These are phyloP conservation scores for Hystrix cristata DNA, from an alignment of 2,113 vertebrate species.

Conservation along the genomic window DNA sequence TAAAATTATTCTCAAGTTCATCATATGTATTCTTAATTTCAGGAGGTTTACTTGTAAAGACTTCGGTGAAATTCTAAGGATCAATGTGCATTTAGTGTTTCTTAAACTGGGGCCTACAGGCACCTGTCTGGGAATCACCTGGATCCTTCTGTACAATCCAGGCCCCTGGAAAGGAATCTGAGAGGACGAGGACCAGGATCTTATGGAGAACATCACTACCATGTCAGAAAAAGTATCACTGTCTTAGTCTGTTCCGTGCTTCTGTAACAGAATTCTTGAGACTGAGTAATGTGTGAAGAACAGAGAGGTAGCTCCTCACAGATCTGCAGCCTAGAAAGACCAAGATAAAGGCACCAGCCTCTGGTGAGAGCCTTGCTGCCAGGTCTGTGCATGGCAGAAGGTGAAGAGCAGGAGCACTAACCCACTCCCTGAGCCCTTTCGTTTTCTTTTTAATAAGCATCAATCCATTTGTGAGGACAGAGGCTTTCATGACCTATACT, in stretches of 20 bases:
- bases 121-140: neutral
- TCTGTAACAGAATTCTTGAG: neutral
- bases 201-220: neutral
- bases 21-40: neutral
- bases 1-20: conserved; percentile 35
- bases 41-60: conserved; percentile 15
- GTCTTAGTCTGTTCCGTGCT: neutral
- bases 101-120: neutral
- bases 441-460: neutral
- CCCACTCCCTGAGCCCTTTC: neutral
- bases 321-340: neutral
- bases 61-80: neutral
- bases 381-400: neutral
- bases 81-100: neutral
- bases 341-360: neutral
- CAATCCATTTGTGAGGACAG: neutral
- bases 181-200: neutral
- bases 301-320: neutral
- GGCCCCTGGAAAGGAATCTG: neutral
- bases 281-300: neutral
- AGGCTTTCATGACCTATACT: neutral
- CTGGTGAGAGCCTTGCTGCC: neutral
- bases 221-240: neutral
- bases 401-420: neutral
- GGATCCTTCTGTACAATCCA: neutral